phyloP scores from a whole-genome alignment of 2,113 vertebrate species.

The Syngnathus typhle region DNA sequence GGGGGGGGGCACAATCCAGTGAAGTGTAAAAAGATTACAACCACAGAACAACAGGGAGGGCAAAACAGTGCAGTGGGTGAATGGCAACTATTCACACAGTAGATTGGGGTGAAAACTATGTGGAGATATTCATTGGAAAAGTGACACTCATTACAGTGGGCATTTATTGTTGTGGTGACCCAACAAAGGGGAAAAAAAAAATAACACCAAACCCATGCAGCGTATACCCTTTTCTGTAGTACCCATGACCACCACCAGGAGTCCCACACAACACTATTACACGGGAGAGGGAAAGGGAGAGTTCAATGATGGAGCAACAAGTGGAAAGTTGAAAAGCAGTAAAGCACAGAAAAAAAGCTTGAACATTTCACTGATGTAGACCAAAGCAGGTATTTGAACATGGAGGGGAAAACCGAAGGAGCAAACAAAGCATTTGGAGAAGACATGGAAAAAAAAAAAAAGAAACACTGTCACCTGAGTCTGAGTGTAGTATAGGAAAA shows the following conservation, averaged over 20 bases:
- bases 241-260: conserved; percentile 75
- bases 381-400: conserved; percentile 8
- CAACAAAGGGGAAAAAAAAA: background rate
- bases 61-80: conserved; percentile 55
- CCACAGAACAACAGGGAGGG: conserved; percentile 32
- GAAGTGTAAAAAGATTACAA: conserved; percentile 52
- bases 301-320: conserved; percentile 55
- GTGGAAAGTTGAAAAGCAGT: conserved; percentile 21
- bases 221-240: conserved; percentile 75
- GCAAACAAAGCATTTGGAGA: background rate
- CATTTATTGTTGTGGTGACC: conserved; percentile 49
- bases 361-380: background rate
- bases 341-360: conserved; percentile 11
- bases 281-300: conserved; percentile 70
- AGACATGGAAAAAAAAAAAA: conserved; percentile 30
- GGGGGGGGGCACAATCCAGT: conserved; percentile 40
- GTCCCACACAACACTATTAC: conserved; percentile 74
- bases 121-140: conserved; percentile 24
- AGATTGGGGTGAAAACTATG: conserved; percentile 27
- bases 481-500: conserved; percentile 75
- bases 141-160: conserved; percentile 44
- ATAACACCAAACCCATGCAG: conserved; percentile 75
- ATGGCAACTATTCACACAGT: conserved; percentile 15
- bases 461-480: conserved; percentile 82
- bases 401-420: background rate